phyloP scores from a whole-genome alignment of 2,113 vertebrate species.

The Bufo bufo region DNA sequence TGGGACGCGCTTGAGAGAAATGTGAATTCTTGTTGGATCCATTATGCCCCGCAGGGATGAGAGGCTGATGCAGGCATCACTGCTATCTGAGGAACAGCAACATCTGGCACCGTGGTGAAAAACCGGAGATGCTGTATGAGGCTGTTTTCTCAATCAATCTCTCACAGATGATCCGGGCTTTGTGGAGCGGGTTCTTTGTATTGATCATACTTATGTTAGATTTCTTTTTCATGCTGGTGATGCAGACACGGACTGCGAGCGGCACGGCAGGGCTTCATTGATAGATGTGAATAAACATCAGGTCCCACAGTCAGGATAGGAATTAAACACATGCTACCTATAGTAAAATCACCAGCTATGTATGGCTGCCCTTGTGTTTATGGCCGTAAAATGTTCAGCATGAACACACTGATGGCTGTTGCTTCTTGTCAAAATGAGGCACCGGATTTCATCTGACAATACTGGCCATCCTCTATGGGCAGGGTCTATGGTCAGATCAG shows the following conservation, averaged over 20 bases:
- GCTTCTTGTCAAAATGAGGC: not conserved
- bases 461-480: not conserved
- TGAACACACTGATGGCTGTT: not conserved
- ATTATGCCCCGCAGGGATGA: slow-evolving; percentile 41
- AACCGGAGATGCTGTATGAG: slow-evolving; percentile 24
- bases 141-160: slow-evolving; percentile 51
- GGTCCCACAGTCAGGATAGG: slow-evolving; percentile 8
- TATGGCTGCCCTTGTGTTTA: not conserved
- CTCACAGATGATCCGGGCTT: slow-evolving; percentile 39
- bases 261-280: slow-evolving; percentile 23
- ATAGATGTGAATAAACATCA: slow-evolving; percentile 54
- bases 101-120: slow-evolving; percentile 35
- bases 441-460: not conserved
- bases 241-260: slow-evolving; percentile 28
- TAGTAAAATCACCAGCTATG: not conserved
- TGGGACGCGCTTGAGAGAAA: not conserved
- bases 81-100: slow-evolving; percentile 5
- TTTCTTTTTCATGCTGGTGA: slow-evolving; percentile 44
- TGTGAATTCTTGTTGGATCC: not conserved
- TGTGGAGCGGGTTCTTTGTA: slow-evolving; percentile 39
- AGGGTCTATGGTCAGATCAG: no score
- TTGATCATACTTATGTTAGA: slow-evolving; percentile 47
- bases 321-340: slow-evolving; percentile 18
- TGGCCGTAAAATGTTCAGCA: not conserved
- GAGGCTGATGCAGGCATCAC: not conserved